These are phyloP conservation scores for Beroe forskalii DNA, from an alignment of 37 sponge, comb jelly and placozoan species.

Conservation along the genomic window DNA sequence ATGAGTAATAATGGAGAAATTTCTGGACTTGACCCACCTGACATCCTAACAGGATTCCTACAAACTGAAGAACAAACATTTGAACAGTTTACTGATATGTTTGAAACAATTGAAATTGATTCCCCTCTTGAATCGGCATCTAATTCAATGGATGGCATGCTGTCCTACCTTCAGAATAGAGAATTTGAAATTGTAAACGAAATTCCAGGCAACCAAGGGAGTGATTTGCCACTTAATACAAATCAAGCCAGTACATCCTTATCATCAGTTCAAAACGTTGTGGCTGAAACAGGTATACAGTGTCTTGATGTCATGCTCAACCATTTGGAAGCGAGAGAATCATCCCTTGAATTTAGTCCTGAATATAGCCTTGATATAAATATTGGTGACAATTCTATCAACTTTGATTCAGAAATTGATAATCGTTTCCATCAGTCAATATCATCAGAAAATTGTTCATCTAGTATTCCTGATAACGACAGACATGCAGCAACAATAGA, in stretches of 20 bases:
- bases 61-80: conserved; percentile 22
- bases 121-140: background rate
- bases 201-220: background rate
- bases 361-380: conserved; percentile 54
- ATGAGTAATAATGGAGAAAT: no score
- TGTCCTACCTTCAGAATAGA: conserved; percentile 5
- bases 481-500: conserved; percentile 2
- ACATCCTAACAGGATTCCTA: background rate
- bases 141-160: conserved; percentile 28
- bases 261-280: background rate
- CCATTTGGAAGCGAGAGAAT: conserved; percentile 45
- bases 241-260: background rate
- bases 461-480: conserved; percentile 31
- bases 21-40: no score
- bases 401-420: background rate
- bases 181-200: conserved; percentile 17
- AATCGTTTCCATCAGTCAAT: conserved; percentile 10
- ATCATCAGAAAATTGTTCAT: conserved; percentile 53
- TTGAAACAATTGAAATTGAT: background rate
- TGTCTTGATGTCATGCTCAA: conserved; percentile 65
- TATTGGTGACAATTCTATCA: background rate
- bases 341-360: conserved; percentile 24
- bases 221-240: background rate
- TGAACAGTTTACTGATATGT: conserved; percentile 33
- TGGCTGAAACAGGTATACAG: conserved; percentile 7